Conservation (phyloP, 2,113 vertebrate species). For the Otolemur garnettii region DNA sequence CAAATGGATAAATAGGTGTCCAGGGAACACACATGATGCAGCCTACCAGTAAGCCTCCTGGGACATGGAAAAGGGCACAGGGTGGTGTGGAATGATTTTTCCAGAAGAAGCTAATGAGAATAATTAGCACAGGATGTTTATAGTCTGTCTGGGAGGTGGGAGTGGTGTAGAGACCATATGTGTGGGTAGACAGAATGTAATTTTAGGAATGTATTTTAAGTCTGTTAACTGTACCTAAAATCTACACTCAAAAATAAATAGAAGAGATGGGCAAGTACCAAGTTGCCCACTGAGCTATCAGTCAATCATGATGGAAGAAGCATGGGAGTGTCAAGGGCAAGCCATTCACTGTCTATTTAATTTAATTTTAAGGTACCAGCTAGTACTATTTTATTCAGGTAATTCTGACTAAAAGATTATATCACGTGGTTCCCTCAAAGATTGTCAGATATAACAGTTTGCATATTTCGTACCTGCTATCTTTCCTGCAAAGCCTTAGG, state of each 20-base stretch:
- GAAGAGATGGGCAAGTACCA: background rate
- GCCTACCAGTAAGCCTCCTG: background rate
- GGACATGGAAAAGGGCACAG: background rate
- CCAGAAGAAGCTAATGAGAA: background rate
- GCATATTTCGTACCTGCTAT: background rate
- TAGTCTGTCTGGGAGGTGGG: background rate
- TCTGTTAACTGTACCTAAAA: background rate
- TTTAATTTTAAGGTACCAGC: slow-evolving; percentile 2
- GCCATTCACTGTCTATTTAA: background rate
- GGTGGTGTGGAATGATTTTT: background rate
- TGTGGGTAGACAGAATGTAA: background rate
- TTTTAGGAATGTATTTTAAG: background rate
- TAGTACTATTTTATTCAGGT: background rate
- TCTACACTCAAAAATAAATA: background rate
- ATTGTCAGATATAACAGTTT: background rate
- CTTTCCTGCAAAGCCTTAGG: background rate
- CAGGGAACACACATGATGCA: background rate
- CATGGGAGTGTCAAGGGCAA: background rate
- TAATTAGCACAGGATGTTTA: background rate
- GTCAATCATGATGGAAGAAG: background rate
- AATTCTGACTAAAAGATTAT: background rate
- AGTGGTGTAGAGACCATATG: background rate
- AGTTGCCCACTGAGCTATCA: background rate
- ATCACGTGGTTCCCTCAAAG: background rate
- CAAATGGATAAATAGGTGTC: background rate